Evolutionary conservation across 2,113 vertebrate species (phyloP), one percentile per base, ranked within the genome.

Genomic region (Prietella phreatophila): DNA sequence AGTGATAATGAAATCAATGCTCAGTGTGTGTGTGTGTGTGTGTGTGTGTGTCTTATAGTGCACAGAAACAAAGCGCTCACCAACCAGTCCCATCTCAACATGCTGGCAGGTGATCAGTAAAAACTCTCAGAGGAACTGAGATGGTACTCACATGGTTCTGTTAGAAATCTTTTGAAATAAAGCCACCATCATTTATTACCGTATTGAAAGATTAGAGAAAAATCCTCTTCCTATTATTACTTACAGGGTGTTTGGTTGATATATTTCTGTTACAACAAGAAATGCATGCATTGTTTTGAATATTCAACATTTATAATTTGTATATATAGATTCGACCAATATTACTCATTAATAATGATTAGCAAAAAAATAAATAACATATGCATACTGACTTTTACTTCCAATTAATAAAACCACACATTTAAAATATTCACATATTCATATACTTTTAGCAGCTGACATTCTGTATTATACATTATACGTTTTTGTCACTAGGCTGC

Each of bases 101-200:
- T 79, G 58, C 39, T 86, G 65, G 42, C 83, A 85, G 56, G 79
- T 82, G 79, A 87, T 82, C 50, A 73, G 63, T 87, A 75, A 87
- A 82, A 87, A 27, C 53, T 36, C 17, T 20, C 22, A 87, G 53
- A 42, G 36, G 22, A 83, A 83, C 63, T 14, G 17, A 80, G 7
- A 65, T 33, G 56, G 56, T 73, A 85, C 67, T 65, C 75, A 86
- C 75, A 79, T 63, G 75, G 75, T 86, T 86, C 42, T 79, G 10
- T 67, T 86, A 2, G 36, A 86, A 79, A 86, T 53, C n/a, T 47
- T 86, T 33, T 42, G 60, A 86, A 67, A 79, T 53, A 22, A 67
- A 79, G 27, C 76, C 60, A 69, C 60, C 58, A 80, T 53, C n/a
- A 65, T 80, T 81, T n/a, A 67, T 86, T 67, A 86, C 17, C 80